Evolutionary conservation across 2,888 invertebrate genomes (phyloP), one percentile per base, ranked within the genome.

Genomic region (Cephonodes hylas): DNA sequence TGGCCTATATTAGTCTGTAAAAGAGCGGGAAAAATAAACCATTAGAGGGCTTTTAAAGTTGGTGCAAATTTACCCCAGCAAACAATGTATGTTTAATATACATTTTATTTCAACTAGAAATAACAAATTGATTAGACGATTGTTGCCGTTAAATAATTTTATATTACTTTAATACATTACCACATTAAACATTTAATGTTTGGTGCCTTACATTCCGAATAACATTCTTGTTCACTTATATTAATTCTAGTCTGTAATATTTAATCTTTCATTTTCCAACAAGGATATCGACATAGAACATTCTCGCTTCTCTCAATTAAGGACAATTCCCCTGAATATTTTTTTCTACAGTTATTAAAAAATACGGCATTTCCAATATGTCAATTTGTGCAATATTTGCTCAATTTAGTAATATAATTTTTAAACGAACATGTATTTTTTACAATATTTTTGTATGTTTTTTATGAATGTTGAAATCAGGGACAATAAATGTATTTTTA

Each of bases 401-500:
- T 79, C 72, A 77, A 83, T 83, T 81, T 67, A 66, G 62, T 73
- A 71, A 73, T 38, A 38, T 53, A 53, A 31, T 31, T 27, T 53
- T 18, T 53, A 48, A 44, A 48, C 27, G 8, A 77, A 79, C 77
- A 76, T 72, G 77, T 81, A 80, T 82, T 83, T 84, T 86, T 86
- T 84, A 84, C 74, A 78, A 74, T 71, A 63, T 77, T 79, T 79
- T 80, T 84, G 74, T 80, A 80, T 80, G 74, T 80, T 84, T 86
- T 80, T 83, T 83, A 81, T 80, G 59, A 78, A 80, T 84, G 85
- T 86, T 87, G 53, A 72, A 76, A 82, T 80, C 73, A 71, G 77
- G 76, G 75, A 78, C 73, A 86, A 84, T 86, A 89, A 84, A 89
- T 82, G 73, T 82, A 83, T 84, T 85, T 78, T 75, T 72, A 74